Conservation (phyloP, 2,888 invertebrate genomes). For the Papilio gigon region DNA sequence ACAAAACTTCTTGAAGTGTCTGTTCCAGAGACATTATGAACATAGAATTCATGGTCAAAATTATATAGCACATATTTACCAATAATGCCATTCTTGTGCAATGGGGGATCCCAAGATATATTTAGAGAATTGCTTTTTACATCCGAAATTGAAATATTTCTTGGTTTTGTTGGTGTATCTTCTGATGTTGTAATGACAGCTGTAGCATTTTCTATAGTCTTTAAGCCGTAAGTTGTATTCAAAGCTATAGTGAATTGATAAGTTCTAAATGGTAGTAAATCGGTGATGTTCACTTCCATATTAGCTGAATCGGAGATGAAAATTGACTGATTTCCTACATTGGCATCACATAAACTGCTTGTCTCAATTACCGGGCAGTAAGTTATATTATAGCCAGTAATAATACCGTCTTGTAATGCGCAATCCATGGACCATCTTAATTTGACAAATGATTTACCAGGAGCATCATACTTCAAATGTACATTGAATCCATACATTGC, state of each 20-base stretch:
- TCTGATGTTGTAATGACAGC: slow-evolving; percentile 86
- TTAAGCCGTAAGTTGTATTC: slow-evolving; percentile 70
- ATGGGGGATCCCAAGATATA: slow-evolving; percentile 87
- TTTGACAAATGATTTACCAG: slow-evolving; percentile 69
- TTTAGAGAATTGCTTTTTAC: slow-evolving; percentile 84
- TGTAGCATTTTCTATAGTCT: slow-evolving; percentile 77
- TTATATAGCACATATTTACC: slow-evolving; percentile 84
- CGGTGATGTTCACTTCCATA: slow-evolving; percentile 81
- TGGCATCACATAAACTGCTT: slow-evolving; percentile 80
- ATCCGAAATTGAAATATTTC: slow-evolving; percentile 81
- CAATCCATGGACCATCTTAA: slow-evolving; percentile 91
- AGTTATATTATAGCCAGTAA: slow-evolving; percentile 88
- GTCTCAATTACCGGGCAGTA: slow-evolving; percentile 86
- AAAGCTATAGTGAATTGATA: slow-evolving; percentile 88
- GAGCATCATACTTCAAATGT: slow-evolving; percentile 63
- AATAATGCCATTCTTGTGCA: slow-evolving; percentile 87
- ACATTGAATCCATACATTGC: slow-evolving; percentile 82
- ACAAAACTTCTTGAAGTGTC: slow-evolving; percentile 58
- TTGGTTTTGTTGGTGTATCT: slow-evolving; percentile 84
- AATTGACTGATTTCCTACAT: slow-evolving; percentile 64
- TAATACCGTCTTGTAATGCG: slow-evolving; percentile 85
- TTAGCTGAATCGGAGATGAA: slow-evolving; percentile 72
- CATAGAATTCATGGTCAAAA: slow-evolving; percentile 62
- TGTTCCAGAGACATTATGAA: slow-evolving; percentile 57
- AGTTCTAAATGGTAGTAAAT: slow-evolving; percentile 87